Conservation (phyloP, 2,888 invertebrate species). For the Altica lythri region DNA sequence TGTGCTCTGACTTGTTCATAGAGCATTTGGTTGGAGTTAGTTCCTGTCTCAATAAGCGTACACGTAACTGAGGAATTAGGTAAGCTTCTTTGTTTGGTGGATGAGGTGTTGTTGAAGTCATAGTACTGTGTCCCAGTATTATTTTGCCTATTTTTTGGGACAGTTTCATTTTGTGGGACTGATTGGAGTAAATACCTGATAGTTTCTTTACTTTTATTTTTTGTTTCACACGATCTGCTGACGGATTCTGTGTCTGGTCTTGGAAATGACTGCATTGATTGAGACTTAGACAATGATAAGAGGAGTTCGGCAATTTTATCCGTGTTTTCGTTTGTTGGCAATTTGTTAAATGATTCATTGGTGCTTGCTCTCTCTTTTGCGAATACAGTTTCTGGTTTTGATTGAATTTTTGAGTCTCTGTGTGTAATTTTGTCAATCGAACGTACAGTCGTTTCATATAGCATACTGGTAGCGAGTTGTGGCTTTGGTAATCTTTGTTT, state of each 20-base stretch:
- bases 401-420: no score
- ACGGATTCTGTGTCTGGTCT: conserved; percentile 2
- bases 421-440: conserved; percentile 23
- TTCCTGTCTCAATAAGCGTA: background rate
- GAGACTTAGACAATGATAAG: conserved; percentile 14
- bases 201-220: conserved; percentile 11
- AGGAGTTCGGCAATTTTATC: conserved; percentile 18
- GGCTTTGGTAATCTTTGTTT: no score
- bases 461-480: no score
- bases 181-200: conserved; percentile 16
- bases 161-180: conserved; percentile 13
- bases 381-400: conserved; percentile 1
- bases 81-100: no score
- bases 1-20: conserved; percentile 7
- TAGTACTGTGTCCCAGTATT: no score
- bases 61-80: no score
- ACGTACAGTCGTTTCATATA: conserved; percentile 10
- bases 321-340: conserved; percentile 11
- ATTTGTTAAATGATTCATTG: background rate
- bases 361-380: conserved; percentile 11
- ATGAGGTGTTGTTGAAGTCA: no score
- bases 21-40: background rate
- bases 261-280: background rate
- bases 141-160: background rate
- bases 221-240: conserved; percentile 8